Percentiles rank a stretch among this genome's conserved stretches.
Conservation (phyloP, 37 sponge, comb jelly and placozoan species). For the Chondrosia reniformis region DNA sequence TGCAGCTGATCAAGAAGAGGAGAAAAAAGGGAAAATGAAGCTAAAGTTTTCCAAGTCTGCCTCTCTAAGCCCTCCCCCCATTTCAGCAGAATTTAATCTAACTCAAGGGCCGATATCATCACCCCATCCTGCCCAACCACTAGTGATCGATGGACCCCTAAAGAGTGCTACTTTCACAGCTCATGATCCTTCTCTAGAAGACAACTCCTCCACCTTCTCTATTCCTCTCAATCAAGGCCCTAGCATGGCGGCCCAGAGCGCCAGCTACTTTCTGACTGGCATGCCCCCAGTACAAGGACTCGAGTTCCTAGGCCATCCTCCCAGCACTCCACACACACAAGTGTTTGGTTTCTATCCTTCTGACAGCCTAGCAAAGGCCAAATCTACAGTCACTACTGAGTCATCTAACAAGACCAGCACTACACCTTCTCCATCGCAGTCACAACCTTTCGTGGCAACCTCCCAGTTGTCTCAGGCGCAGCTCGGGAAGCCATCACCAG, state of each 20-base stretch:
- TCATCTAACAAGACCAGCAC: not conserved
- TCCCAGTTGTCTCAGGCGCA: too few relatives aligned
- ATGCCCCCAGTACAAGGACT: constrained; percentile 21
- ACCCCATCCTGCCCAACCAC: not conserved
- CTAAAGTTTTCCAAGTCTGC: not conserved
- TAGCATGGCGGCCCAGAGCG: constrained; percentile 23
- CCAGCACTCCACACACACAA: constrained; percentile 15
- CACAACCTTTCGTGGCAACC: too few relatives aligned
- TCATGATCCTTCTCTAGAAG: not conserved
- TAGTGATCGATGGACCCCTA: not conserved
- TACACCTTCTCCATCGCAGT: too few relatives aligned
- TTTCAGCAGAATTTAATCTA: too few relatives aligned
- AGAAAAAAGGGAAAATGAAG: not conserved
- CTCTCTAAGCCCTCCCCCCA: not conserved
- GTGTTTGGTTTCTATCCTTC: constrained; percentile 23
- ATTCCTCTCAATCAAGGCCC: constrained; percentile 20
- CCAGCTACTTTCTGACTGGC: constrained; percentile 17
- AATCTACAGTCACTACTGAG: not conserved
- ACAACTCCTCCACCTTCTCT: not conserved
- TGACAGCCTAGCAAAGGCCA: not conserved
- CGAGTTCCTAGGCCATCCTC: constrained; percentile 8
- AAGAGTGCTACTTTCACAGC: too few relatives aligned
- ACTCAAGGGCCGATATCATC: not conserved
- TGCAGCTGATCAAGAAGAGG: not conserved
- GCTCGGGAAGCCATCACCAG: too few relatives aligned